Percentiles rank a stretch among this genome's conserved stretches.
phyloP scores from a whole-genome alignment of 2,888 invertebrate species.

The Malacosoma neustria region DNA sequence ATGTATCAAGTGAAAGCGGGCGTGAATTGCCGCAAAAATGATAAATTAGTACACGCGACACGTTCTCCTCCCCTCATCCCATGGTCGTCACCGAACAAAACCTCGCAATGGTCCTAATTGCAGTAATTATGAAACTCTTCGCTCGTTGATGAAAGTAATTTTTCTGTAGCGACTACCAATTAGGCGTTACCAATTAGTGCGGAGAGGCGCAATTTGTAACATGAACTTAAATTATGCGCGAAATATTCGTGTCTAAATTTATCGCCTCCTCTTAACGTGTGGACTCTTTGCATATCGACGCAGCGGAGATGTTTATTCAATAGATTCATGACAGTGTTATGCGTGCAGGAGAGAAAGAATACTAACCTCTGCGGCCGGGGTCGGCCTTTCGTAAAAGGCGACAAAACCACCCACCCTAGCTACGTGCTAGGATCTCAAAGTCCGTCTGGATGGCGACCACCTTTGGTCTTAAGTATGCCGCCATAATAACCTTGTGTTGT shows the following conservation, averaged over 20 bases:
- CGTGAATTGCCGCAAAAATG: conserved; percentile 35
- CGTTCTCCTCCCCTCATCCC: conserved; percentile 34
- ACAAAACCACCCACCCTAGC: too few relatives aligned
- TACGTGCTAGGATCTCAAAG: too few relatives aligned
- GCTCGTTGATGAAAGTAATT: conserved; percentile 67
- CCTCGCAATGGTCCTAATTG: conserved; percentile 54
- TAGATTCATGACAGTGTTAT: neutral
- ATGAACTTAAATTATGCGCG: conserved; percentile 36
- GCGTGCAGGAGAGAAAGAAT: too few relatives aligned
- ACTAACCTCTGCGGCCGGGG: too few relatives aligned
- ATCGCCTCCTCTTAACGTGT: too few relatives aligned
- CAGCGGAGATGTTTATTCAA: neutral
- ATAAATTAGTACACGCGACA: conserved; percentile 55
- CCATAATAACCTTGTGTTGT: too few relatives aligned
- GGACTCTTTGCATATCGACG: too few relatives aligned
- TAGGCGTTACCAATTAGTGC: conserved; percentile 58
- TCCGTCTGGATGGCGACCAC: too few relatives aligned
- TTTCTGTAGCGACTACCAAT: conserved; percentile 65
- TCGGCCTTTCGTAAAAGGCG: too few relatives aligned
- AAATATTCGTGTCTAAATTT: conserved; percentile 19
- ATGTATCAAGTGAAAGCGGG: conserved; percentile 20
- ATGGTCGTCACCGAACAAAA: conserved; percentile 39
- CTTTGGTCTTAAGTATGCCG: too few relatives aligned
- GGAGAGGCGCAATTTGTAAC: conserved; percentile 49
- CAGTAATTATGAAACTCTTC: conserved; percentile 67